Evolutionary conservation across 1,140 invertebrate species (phyloP).

Genomic region (Melipona quadrifasciata): DNA sequence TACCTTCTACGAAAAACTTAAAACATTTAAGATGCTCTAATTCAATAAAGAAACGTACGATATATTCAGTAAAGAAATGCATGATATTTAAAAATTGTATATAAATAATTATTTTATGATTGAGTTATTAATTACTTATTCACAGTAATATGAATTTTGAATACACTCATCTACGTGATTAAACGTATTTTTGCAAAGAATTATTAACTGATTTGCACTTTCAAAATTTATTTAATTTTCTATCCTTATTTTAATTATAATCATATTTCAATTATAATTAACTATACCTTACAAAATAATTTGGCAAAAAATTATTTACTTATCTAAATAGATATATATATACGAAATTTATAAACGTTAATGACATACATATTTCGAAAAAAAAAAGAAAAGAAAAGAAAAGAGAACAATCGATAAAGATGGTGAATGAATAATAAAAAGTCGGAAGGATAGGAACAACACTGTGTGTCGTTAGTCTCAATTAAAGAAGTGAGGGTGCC

Average conservation of each 20-base stretch:
- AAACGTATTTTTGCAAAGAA: neutral
- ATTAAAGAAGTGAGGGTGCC: slow-evolving; percentile 13
- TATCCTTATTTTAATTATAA: neutral
- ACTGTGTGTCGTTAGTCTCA: slow-evolving; percentile 11
- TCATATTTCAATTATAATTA: no score
- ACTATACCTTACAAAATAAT: no score
- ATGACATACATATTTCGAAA: neutral
- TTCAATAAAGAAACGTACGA: neutral
- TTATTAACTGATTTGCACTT: neutral
- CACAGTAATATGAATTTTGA: neutral
- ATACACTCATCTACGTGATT: neutral
- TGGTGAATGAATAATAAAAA: neutral
- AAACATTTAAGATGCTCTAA: neutral
- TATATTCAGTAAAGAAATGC: no score
- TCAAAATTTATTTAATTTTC: neutral
- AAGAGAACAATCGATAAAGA: neutral
- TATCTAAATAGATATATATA: no score
- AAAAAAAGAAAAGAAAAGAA: neutral
- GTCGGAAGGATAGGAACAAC: neutral
- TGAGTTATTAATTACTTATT: neutral
- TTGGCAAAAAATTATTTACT: no score
- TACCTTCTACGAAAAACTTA: neutral
- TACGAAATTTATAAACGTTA: neutral
- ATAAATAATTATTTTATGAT: neutral
- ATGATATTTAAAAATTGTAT: neutral